A percentile compares a stretch with the other conserved stretches of the same genome.
These are phyloP conservation scores for Aphidius ervi DNA, from an alignment of 1,140 invertebrate genomes.

Conservation along the genomic window DNA sequence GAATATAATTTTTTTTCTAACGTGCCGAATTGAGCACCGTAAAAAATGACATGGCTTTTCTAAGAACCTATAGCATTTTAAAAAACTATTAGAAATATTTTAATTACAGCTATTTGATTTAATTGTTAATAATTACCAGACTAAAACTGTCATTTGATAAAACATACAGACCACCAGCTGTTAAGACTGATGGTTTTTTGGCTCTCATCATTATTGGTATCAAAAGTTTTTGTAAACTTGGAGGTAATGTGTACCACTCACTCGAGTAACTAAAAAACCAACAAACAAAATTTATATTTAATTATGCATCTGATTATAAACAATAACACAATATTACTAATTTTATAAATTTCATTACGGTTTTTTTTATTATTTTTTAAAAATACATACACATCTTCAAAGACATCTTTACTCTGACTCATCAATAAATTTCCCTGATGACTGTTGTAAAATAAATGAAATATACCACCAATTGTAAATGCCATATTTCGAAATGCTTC, in stretches of 20 bases:
- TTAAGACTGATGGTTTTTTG: not conserved
- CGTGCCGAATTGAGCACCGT: conserved; percentile 18
- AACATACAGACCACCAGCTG: not conserved
- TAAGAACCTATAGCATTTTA: conserved; percentile 15
- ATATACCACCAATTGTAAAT: conserved; percentile 16
- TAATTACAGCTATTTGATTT: not conserved
- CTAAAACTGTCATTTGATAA: not conserved
- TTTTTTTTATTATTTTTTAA: too few species aligned
- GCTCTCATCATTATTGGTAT: not conserved
- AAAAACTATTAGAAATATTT: not conserved
- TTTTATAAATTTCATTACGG: too few species aligned
- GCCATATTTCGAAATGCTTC: conserved; percentile 12
- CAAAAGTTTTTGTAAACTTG: not conserved
- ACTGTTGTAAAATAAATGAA: conserved; percentile 26
- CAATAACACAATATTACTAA: too few species aligned
- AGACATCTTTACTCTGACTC: conserved; percentile 22
- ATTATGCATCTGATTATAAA: too few species aligned
- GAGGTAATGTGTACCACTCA: too few species aligned
- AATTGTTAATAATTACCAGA: not conserved
- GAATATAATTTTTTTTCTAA: not conserved
- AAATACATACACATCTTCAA: conserved; percentile 24
- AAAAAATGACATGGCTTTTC: conserved; percentile 22
- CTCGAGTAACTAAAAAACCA: not conserved
- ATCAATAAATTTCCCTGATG: conserved; percentile 27
- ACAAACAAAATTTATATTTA: not conserved